phyloP scores from a whole-genome alignment of 2,888 invertebrate species.

The Lysandra bellargus region DNA sequence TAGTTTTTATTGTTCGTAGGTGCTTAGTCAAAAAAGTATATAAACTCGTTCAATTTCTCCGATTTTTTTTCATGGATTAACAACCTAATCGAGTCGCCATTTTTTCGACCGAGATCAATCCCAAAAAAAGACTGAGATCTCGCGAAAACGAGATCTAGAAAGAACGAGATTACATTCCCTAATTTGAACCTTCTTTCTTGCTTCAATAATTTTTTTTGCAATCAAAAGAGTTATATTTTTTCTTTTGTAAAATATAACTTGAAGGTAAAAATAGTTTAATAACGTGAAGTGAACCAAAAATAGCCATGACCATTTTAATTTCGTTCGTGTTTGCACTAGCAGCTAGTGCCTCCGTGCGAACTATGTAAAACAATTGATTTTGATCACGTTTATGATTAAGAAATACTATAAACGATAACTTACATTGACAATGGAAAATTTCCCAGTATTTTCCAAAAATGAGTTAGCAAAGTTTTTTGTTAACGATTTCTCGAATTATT shows the following conservation, averaged over 20 bases:
- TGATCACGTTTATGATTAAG: background rate
- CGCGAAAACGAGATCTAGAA: too few relatives aligned
- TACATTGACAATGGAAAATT: background rate
- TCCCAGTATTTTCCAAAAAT: background rate
- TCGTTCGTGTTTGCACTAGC: background rate
- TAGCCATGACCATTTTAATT: background rate
- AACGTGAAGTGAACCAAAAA: background rate
- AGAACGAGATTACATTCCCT: too few relatives aligned
- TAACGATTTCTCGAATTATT: background rate
- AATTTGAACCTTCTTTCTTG: too few relatives aligned
- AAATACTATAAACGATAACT: background rate
- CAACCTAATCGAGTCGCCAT: too few relatives aligned
- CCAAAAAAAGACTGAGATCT: too few relatives aligned
- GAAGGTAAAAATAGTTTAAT: conserved; percentile 46
- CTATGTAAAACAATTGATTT: background rate
- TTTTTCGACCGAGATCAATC: too few relatives aligned
- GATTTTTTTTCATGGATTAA: too few relatives aligned
- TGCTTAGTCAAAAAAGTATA: too few relatives aligned
- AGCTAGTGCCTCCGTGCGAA: background rate
- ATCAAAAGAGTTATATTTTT: too few relatives aligned
- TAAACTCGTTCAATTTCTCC: too few relatives aligned
- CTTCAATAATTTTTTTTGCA: too few relatives aligned
- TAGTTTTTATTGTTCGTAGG: too few relatives aligned
- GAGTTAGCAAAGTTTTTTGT: background rate
- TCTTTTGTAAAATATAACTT: conserved; percentile 32